Evolutionary conservation across 2,888 invertebrate genomes (phyloP).

Genomic region (Bhutanitis thaidina): DNA sequence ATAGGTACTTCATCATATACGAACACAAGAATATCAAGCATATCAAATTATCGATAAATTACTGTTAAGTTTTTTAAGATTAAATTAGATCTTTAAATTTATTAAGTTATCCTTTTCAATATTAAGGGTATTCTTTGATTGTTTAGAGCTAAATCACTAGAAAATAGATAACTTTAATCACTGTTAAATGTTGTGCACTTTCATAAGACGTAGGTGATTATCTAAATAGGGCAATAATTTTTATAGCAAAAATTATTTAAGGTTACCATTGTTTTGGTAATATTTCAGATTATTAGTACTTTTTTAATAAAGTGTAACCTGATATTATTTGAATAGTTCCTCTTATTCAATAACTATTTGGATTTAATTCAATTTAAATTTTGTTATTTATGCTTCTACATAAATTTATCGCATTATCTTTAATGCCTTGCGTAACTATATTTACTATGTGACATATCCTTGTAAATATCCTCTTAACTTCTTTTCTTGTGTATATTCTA

Average conservation of each 20-base stretch:
- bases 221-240: constrained; percentile 72
- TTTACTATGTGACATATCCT: constrained; percentile 51
- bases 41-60: constrained; percentile 53
- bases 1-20: constrained; percentile 35
- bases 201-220: constrained; percentile 59
- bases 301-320: too few species aligned
- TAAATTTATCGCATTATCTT: not conserved
- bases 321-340: not conserved
- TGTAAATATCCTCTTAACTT: constrained; percentile 73
- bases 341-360: too few species aligned
- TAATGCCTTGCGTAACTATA: constrained; percentile 6
- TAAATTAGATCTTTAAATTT: constrained; percentile 48
- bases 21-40: constrained; percentile 74
- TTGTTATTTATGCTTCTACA: not conserved
- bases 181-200: constrained; percentile 80
- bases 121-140: constrained; percentile 52
- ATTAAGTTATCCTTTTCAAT: constrained; percentile 47
- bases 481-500: constrained; percentile 74
- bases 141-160: constrained; percentile 59
- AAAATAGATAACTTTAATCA: constrained; percentile 70
- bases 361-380: too few species aligned
- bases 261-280: not conserved
- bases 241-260: constrained; percentile 37
- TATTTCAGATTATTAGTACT: not conserved
- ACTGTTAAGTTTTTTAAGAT: constrained; percentile 43